Conservation (phyloP, 2,888 invertebrate species). For the Ecliptopera silaceata region DNA sequence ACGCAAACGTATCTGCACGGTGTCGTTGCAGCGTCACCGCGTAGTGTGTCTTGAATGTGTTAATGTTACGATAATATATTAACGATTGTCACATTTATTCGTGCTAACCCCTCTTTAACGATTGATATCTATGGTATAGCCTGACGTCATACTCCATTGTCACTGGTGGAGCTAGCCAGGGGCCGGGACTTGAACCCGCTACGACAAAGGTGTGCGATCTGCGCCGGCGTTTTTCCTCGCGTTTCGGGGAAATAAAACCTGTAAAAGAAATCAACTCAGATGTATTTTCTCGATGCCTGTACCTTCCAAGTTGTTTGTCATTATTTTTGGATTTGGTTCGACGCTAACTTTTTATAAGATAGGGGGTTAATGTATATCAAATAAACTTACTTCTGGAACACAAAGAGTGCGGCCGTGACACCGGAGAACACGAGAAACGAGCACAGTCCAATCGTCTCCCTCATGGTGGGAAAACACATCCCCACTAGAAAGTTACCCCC, state of each 20-base stretch:
- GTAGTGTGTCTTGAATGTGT: no score
- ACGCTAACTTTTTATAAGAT: no score
- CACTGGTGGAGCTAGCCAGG: constrained; percentile 25
- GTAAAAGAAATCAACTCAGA: constrained; percentile 25
- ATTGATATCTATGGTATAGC: neutral
- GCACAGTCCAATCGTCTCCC: constrained; percentile 85
- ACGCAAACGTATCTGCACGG: no score
- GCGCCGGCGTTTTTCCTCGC: constrained; percentile 85
- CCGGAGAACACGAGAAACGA: constrained; percentile 90
- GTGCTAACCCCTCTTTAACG: neutral
- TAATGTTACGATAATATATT: no score
- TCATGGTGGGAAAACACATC: constrained; percentile 87
- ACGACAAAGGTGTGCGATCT: constrained; percentile 84
- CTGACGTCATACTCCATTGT: constrained; percentile 34
- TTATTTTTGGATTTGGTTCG: no score
- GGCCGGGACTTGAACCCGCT: constrained; percentile 84
- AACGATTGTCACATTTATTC: no score
- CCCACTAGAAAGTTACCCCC: constrained; percentile 93
- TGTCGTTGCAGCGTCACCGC: no score
- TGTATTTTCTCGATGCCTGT: no score
- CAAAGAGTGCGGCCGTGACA: constrained; percentile 77
- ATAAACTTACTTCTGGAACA: constrained; percentile 84
- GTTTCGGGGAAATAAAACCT: constrained; percentile 91
- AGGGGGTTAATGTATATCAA: no score
- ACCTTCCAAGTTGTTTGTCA: no score